Evolutionary conservation across 2,888 invertebrate genomes (phyloP).

Genomic region (Rhyacophila evoluta): DNA sequence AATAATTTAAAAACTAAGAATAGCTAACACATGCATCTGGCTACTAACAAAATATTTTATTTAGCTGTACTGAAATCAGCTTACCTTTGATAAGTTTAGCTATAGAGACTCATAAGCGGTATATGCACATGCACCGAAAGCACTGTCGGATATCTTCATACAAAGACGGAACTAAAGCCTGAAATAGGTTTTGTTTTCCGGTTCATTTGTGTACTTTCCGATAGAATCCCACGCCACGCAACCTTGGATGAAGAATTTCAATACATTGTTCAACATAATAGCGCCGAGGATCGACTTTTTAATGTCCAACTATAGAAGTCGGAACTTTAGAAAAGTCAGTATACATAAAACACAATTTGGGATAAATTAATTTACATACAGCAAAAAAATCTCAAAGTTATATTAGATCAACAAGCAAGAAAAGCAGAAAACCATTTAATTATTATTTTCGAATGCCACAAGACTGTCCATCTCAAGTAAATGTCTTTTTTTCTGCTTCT

Average conservation of each 20-base stretch:
- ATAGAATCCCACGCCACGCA: slow-evolving; percentile 3
- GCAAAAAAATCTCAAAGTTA: too few relatives aligned
- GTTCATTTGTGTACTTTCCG: background rate
- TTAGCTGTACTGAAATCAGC: too few relatives aligned
- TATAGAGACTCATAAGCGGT: background rate
- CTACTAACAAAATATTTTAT: too few relatives aligned
- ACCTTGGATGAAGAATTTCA: background rate
- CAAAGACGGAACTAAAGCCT: slow-evolving; percentile 11
- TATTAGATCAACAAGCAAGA: too few relatives aligned
- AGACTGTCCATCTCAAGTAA: too few relatives aligned
- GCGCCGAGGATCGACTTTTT: background rate
- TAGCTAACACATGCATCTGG: too few relatives aligned
- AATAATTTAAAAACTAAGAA: too few relatives aligned
- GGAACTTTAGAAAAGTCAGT: background rate
- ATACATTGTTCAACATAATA: background rate
- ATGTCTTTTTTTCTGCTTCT: too few relatives aligned
- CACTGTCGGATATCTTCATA: background rate
- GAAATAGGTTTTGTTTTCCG: slow-evolving; percentile 10
- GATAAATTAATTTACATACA: too few relatives aligned
- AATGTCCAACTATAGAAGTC: background rate
- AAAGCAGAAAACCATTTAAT: too few relatives aligned
- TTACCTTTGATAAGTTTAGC: background rate
- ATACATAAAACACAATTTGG: too few relatives aligned
- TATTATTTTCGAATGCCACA: too few relatives aligned
- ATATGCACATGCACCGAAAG: slow-evolving; percentile 10